Evolutionary conservation across 2,113 vertebrate genomes (phyloP), one percentile per base, ranked within the genome.

Genomic region (Eclectus roratus): DNA sequence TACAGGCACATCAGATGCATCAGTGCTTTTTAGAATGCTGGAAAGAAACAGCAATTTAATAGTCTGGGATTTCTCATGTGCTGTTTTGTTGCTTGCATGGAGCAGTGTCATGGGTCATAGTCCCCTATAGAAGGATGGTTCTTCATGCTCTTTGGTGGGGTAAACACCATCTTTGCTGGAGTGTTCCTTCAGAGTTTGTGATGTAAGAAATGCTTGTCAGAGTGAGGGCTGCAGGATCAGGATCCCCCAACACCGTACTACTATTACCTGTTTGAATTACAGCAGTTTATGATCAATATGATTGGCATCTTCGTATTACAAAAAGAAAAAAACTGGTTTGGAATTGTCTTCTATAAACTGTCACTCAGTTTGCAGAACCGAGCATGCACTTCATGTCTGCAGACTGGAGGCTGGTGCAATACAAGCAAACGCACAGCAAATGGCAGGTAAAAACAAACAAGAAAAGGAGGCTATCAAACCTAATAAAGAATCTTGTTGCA

Each of bases 371-470:
- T 91, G 68, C 39, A 81, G 68, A 79, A 27, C 60, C 0, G 8
- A 91, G 61, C 5, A 5, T 2, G 3, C 31, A 1, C 87, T 60
- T 78, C 7, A 9, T 3, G 2, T 68, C 82, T 84, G 56, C 65
- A 43, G 55, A 7, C n/a, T 65, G 61, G 56, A 76, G 35, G 13
- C 44, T 71, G 17, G 52, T 49, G 82, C 52, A 58, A 63, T 63
- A 55, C 33, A 82, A 70, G 49, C 58, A 66, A 77, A 83, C 6
- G 4, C 81, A 53, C 18, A 93, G 69, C 6, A 13, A 94, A 60
- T 61, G 61, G 76, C 88, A 80, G 76, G 80, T 94, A 49, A 93
- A 93, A 95, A 60, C 71, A 82, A 82, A 85, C 69, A 64, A 35
- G 71, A 70, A 65, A 84, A 86, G 68, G 60, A 85, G 52, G 52